Evolutionary conservation across 2,113 vertebrate species (phyloP).

Genomic region (Ia io): DNA sequence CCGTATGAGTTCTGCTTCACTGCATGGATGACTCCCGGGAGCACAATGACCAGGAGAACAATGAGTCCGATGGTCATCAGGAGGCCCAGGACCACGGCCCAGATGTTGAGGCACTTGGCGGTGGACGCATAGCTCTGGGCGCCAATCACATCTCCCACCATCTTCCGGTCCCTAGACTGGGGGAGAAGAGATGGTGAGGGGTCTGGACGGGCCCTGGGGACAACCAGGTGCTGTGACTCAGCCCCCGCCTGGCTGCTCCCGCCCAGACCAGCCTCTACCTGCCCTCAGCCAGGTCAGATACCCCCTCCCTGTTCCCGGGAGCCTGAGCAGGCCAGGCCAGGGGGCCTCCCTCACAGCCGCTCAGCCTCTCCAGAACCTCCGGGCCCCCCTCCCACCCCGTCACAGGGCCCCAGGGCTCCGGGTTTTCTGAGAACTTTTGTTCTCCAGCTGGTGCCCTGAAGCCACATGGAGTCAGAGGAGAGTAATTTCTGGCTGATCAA

Average conservation of each 20-base stretch:
- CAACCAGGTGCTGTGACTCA: not conserved
- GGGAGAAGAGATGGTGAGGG: not conserved
- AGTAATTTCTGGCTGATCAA: not conserved
- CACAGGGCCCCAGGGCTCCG: not conserved
- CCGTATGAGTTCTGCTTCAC: fast-evolving
- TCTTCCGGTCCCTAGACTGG: slow-evolving; percentile 86
- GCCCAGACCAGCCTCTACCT: not conserved
- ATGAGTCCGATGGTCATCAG: slow-evolving; percentile 79
- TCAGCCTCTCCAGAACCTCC: not conserved
- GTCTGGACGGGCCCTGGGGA: not conserved
- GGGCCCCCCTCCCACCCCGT: not conserved
- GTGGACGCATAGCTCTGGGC: slow-evolving; percentile 89
- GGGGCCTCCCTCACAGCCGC: not conserved
- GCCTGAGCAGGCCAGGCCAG: not conserved
- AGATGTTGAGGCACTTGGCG: slow-evolving; percentile 91
- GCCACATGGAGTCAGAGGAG: not conserved
- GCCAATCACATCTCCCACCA: slow-evolving; percentile 74
- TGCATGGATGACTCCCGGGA: too few relatives aligned
- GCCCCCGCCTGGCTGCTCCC: not conserved
- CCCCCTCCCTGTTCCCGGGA: too few relatives aligned
- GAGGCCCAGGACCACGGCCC: slow-evolving; percentile 88
- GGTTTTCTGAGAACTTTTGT: not conserved
- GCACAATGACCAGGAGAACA: not conserved
- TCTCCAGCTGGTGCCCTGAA: too few relatives aligned
- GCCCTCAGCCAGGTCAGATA: not conserved